Evolutionary conservation across 2,797 vertebrate genomes (phyloP).

Genomic region (Lepidocolaptes lacrymiger): DNA sequence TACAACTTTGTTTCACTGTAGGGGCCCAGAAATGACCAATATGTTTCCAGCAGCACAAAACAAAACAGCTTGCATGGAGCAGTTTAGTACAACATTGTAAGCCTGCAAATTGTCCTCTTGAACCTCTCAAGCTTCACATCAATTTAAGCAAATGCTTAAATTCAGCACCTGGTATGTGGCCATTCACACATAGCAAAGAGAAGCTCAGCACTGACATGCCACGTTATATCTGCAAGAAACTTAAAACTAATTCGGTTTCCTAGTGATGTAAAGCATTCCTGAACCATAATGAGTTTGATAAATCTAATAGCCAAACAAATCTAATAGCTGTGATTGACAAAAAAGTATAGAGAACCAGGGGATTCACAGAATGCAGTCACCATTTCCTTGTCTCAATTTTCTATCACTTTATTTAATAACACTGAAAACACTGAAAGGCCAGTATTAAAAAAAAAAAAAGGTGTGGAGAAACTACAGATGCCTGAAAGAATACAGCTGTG

Average conservation of each 20-base stretch:
- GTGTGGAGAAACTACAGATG: neutral
- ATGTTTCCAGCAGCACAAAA: neutral
- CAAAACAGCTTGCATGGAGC: neutral
- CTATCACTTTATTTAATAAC: neutral
- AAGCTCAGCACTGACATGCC: neutral
- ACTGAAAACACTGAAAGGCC: neutral
- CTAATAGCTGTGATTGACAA: neutral
- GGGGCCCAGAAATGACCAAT: neutral
- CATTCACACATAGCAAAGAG: neutral
- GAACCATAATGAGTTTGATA: neutral
- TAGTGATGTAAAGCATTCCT: neutral
- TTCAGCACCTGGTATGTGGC: neutral
- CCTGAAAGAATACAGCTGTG: constrained; percentile 18
- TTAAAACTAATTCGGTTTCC: neutral
- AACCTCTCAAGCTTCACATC: neutral
- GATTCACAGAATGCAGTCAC: neutral
- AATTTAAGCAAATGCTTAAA: neutral
- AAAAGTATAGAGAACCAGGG: neutral
- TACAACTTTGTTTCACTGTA: neutral
- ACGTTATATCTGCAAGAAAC: neutral
- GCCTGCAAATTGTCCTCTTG: neutral
- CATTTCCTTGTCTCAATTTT: neutral
- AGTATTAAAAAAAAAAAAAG: neutral
- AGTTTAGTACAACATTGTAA: neutral
- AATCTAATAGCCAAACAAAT: neutral